These are phyloP conservation scores for Laterallus jamaicensis DNA, from an alignment of 2,113 vertebrate genomes.

Conservation along the genomic window DNA sequence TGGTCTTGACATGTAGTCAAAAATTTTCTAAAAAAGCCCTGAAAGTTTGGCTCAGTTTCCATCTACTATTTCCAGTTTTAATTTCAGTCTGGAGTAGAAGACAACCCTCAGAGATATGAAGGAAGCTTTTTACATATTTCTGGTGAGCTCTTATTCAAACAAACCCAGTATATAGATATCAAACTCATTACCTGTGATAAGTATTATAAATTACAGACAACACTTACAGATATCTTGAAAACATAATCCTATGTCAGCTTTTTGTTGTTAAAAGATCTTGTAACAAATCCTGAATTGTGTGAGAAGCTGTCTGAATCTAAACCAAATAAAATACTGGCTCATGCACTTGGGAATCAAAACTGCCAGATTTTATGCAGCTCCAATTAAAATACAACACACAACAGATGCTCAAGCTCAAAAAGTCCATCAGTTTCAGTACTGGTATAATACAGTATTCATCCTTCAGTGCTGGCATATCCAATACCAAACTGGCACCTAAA, in stretches of 20 bases:
- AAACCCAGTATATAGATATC: background rate
- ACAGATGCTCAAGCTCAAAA: background rate
- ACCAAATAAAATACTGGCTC: background rate
- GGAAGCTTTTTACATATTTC: background rate
- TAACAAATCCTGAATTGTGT: background rate
- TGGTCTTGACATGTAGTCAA: fast-evolving
- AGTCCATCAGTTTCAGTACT: background rate
- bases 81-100: background rate
- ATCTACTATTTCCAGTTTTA: background rate
- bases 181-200: background rate
- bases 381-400: background rate
- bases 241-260: background rate
- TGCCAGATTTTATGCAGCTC: background rate
- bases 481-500: no score
- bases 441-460: background rate
- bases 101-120: background rate
- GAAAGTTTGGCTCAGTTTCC: background rate
- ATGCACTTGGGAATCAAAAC: background rate
- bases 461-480: background rate
- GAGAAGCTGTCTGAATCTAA: background rate
- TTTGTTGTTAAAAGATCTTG: background rate
- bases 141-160: background rate
- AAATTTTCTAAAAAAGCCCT: background rate
- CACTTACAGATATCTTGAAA: background rate
- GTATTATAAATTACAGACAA: background rate